phyloP scores from a whole-genome alignment of 2,113 vertebrate species.

The rat (Rattus norvegicus) region GRCr8 NC_086020.1:89419501-89420000 shows the following conservation, averaged over 20 bases:
- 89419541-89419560: neutral
- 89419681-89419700: neutral
- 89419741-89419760: neutral
- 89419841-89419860: neutral
- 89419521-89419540: neutral
- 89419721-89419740: too few species aligned
- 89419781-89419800: neutral
- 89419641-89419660: neutral
- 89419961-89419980: neutral
- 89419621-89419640: neutral
- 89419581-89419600: neutral
- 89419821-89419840: neutral
- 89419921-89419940: neutral
- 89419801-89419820: neutral
- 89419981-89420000: neutral
- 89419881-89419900: too few species aligned
- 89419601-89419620: neutral
- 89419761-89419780: neutral
- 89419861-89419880: neutral
- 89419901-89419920: neutral
- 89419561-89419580: neutral
- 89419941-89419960: neutral
- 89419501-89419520: neutral
- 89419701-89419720: neutral
- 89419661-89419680: neutral